Evolutionary conservation across 2,888 invertebrate species (phyloP).

Genomic region (Calliphora vomitoria): DNA sequence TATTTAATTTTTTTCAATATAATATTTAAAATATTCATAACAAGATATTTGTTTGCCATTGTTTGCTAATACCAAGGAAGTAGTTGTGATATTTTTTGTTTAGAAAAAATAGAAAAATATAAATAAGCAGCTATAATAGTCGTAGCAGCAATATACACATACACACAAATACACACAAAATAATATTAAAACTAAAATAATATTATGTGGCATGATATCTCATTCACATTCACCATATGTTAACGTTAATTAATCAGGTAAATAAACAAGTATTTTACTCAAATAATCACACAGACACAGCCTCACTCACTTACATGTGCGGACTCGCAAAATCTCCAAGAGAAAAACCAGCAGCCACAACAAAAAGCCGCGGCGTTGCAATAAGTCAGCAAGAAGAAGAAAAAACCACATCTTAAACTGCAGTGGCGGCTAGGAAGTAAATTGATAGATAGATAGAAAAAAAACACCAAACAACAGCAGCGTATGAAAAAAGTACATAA

Average conservation of each 20-base stretch:
- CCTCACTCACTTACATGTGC: conserved; percentile 34
- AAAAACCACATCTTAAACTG: conserved; percentile 66
- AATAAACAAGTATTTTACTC: conserved; percentile 73
- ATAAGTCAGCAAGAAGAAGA: conserved; percentile 14
- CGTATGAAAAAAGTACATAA: neutral
- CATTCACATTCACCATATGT: conserved; percentile 67
- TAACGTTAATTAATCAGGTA: conserved; percentile 75
- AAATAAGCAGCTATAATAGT: conserved; percentile 31
- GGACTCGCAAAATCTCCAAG: neutral
- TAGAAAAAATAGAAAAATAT: conserved; percentile 22
- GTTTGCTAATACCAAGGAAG: conserved; percentile 72
- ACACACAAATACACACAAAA: neutral
- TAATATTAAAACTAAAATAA: conserved; percentile 63
- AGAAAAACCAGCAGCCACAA: conserved; percentile 43
- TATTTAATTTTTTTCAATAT: conserved; percentile 16
- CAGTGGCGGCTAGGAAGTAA: conserved; percentile 68
- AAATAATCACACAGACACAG: conserved; percentile 61
- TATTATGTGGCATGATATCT: conserved; percentile 67
- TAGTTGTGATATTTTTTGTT: conserved; percentile 59
- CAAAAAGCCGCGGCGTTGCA: conserved; percentile 48
- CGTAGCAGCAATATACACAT: conserved; percentile 2
- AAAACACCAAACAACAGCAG: conserved; percentile 1
- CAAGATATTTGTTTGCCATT: conserved; percentile 58
- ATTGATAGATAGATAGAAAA: conserved; percentile 57
- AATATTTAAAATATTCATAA: conserved; percentile 58